These are phyloP conservation scores for Drosophila ogumai DNA, from an alignment of 1,140 invertebrate species.

Conservation along the genomic window DNA sequence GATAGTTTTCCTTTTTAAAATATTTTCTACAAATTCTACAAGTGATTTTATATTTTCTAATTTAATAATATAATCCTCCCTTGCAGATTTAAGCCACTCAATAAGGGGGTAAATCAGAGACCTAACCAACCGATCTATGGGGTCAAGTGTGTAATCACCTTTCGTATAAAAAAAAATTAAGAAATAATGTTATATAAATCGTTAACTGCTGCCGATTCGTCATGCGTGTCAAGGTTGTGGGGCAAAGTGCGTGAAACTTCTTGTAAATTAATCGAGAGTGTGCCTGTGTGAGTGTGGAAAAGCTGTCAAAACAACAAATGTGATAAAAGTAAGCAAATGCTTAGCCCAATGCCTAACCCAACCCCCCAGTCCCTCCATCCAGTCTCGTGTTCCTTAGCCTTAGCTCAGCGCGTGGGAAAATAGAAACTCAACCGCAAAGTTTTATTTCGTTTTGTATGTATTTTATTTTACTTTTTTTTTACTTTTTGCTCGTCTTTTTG, in stretches of 20 bases:
- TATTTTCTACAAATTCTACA: background rate
- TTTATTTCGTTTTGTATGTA: slow-evolving; percentile 55
- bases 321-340: slow-evolving; percentile 67
- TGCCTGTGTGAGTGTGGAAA: slow-evolving; percentile 25
- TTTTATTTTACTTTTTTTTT: slow-evolving; percentile 20
- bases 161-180: background rate
- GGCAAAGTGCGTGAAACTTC: slow-evolving; percentile 60
- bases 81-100: no score
- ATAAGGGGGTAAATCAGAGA: background rate
- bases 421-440: slow-evolving; percentile 59
- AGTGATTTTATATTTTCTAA: background rate
- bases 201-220: slow-evolving; percentile 35
- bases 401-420: slow-evolving; percentile 62
- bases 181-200: slow-evolving; percentile 13
- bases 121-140: slow-evolving; percentile 1
- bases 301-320: slow-evolving; percentile 61
- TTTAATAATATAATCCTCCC: background rate
- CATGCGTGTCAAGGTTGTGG: slow-evolving; percentile 42
- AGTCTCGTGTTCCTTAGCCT: slow-evolving; percentile 36
- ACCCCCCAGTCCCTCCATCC: slow-evolving; percentile 2
- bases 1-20: background rate
- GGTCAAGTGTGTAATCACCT: slow-evolving; percentile 17
- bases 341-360: slow-evolving; percentile 41
- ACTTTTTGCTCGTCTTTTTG: slow-evolving; percentile 21
- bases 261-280: slow-evolving; percentile 53